phyloP scores from a whole-genome alignment of 1,140 invertebrate species.

The Atta colombica region DNA sequence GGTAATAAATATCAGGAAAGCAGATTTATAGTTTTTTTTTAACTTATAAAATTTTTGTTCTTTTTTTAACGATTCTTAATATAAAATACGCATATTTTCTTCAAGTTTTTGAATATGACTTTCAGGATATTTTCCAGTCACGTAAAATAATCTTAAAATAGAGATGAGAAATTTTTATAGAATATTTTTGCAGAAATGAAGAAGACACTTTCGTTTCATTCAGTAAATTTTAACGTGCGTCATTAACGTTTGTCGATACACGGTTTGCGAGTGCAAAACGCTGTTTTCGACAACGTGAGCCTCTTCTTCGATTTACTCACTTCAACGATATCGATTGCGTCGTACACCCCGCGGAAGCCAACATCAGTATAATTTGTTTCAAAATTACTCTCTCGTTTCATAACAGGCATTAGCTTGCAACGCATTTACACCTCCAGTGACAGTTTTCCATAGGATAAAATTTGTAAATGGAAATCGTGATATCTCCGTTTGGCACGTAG shows the following conservation, averaged over 20 bases:
- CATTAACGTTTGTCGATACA: neutral
- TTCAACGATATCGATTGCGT: slow-evolving; percentile 35
- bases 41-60: neutral
- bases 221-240: neutral
- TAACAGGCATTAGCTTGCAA: slow-evolving; percentile 14
- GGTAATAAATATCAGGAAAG: neutral
- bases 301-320: slow-evolving; percentile 29
- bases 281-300: slow-evolving; percentile 7
- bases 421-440: slow-evolving; percentile 13
- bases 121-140: neutral
- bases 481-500: too few species aligned
- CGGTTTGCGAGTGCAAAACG: neutral
- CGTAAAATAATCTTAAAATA: neutral
- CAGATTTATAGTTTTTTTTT: neutral
- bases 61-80: neutral
- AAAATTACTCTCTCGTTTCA: slow-evolving; percentile 37
- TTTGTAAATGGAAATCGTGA: neutral
- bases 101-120: neutral
- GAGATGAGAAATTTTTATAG: neutral
- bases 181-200: neutral
- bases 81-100: slow-evolving; percentile 20
- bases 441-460: neutral
- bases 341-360: slow-evolving; percentile 20
- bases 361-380: slow-evolving; percentile 40
- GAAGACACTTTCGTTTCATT: neutral